Conservation (phyloP, 2,888 invertebrate genomes). For the Siphlonurus alternatus region DNA sequence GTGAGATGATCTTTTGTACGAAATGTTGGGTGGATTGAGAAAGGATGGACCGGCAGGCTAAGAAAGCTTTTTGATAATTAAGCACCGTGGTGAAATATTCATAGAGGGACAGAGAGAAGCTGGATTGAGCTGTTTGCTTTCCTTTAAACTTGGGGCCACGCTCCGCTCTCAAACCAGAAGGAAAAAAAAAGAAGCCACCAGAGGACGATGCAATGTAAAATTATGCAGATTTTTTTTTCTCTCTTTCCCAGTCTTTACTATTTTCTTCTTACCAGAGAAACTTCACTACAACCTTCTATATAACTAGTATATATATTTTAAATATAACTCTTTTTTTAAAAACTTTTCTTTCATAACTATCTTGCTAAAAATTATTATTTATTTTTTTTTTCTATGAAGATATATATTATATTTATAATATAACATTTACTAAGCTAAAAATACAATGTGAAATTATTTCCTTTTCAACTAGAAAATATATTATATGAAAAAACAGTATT, state of each 20-base stretch:
- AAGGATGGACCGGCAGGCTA: not conserved
- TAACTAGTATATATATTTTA: not conserved
- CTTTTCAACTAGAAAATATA: no score
- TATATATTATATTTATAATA: no score
- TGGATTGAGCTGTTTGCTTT: not conserved
- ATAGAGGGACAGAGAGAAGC: not conserved
- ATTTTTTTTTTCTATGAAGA: not conserved
- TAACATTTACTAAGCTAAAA: no score
- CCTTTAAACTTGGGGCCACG: not conserved
- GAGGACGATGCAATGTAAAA: not conserved
- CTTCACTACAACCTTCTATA: no score
- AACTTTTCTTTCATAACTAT: not conserved
- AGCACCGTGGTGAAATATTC: not conserved
- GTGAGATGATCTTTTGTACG: not conserved
- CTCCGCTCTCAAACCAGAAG: not conserved
- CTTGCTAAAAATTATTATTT: not conserved
- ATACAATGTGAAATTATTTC: no score
- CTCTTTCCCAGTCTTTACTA: not conserved
- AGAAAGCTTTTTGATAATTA: not conserved
- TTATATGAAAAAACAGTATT: no score
- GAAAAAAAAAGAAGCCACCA: not conserved
- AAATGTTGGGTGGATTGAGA: not conserved
- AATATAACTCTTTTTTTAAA: not conserved
- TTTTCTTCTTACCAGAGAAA: no score
- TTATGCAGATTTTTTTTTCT: not conserved